Percentiles rank a stretch among this genome's conserved stretches.
Conservation (phyloP, 2,888 invertebrate genomes). For the Erebia palarica region DNA sequence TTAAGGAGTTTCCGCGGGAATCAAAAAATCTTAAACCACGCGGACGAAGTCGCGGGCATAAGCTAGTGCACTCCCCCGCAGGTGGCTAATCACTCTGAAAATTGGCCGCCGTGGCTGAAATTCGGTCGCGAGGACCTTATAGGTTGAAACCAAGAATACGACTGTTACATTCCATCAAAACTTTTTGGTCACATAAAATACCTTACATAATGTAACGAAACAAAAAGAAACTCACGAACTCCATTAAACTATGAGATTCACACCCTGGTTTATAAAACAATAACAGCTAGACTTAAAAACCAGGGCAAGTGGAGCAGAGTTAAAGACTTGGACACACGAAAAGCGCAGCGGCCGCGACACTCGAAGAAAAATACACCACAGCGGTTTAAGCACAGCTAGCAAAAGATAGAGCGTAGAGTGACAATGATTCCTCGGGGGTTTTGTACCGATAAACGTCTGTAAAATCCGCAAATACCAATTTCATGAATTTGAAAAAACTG, state of each 20-base stretch:
- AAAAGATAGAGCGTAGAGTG: too few relatives aligned
- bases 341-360: neutral
- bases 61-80: too few relatives aligned
- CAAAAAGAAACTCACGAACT: slow-evolving; percentile 4
- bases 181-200: neutral
- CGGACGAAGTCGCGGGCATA: too few relatives aligned
- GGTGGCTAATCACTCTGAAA: too few relatives aligned
- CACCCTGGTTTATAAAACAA: slow-evolving; percentile 19
- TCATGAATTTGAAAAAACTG: too few relatives aligned
- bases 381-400: neutral
- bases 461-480: too few relatives aligned
- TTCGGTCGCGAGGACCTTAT: neutral
- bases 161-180: neutral
- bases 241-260: slow-evolving; percentile 18
- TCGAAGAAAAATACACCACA: neutral
- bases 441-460: too few relatives aligned
- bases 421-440: too few relatives aligned
- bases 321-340: neutral
- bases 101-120: too few relatives aligned
- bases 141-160: neutral
- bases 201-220: neutral
- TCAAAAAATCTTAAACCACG: too few relatives aligned
- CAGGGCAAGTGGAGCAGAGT: slow-evolving; percentile 12
- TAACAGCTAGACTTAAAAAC: slow-evolving; percentile 15
- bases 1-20: too few relatives aligned